Conservation (phyloP, 1,140 invertebrate species). For the Zaprionus tsacasi region DNA sequence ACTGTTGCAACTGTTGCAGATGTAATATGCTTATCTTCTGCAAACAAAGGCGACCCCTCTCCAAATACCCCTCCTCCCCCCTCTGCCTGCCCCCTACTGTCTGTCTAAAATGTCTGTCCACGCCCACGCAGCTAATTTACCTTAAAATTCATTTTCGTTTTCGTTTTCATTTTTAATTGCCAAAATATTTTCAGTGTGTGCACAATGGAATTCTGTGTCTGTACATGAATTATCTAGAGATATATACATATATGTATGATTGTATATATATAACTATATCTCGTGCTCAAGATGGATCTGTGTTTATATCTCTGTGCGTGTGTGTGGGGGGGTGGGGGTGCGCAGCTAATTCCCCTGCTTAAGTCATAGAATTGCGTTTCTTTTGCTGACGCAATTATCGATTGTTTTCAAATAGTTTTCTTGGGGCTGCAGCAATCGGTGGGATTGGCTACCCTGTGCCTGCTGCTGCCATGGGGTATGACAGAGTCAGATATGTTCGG, state of each 20-base stretch:
- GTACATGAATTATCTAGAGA: constrained; percentile 24
- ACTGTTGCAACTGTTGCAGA: constrained; percentile 34
- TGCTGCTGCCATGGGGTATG: neutral
- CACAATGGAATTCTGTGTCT: constrained; percentile 46
- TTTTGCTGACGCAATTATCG: constrained; percentile 69
- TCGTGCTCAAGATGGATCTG: neutral
- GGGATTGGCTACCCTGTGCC: neutral
- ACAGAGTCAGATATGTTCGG: neutral
- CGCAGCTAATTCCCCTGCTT: constrained; percentile 13
- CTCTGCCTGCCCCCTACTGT: neutral
- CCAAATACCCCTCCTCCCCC: neutral
- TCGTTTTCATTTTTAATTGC: constrained; percentile 44
- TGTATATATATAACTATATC: constrained; percentile 11
- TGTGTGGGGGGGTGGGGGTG: neutral
- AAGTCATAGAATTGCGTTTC: constrained; percentile 41
- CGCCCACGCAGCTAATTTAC: constrained; percentile 72
- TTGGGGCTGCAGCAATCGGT: neutral
- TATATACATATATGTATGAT: no score
- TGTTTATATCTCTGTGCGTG: neutral
- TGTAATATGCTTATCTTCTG: constrained; percentile 63
- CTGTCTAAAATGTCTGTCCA: constrained; percentile 8
- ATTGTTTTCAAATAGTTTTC: constrained; percentile 59
- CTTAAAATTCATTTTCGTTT: constrained; percentile 71
- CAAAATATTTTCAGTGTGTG: constrained; percentile 48
- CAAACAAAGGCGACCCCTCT: constrained; percentile 22